Base-by-base conservation (phyloP, 2,888 invertebrate genomes). In the Papilio elwesi region DNA sequence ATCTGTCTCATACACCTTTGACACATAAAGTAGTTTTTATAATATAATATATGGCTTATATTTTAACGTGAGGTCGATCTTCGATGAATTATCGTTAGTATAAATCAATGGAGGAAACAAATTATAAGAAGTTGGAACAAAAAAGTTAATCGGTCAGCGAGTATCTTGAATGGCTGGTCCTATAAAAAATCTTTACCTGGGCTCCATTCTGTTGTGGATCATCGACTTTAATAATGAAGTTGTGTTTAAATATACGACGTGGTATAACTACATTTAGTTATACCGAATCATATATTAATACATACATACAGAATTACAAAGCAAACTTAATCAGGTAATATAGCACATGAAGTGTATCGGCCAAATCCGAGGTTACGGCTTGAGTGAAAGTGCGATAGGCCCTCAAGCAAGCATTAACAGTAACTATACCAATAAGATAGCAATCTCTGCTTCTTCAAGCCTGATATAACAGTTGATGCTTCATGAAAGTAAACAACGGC, bases 121-220 rank as follows among this genome's bases (percentile, higher is more conserved):
- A 72, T 73, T 66, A 73, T 67, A 52, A 26, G 48, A 53, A 67
- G 66, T 52, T 66, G 36, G 51, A 67, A 69, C 66, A 73, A 73
- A 73, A 70, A 73, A 59, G 47, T 70, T 73, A 70, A 73, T 73
- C 73, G 73, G 70, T 66, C 73, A 70, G 66, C 63, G 63, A 70
- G 70, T 62, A 70, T 70, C 48, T 59, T 73, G 73, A 73, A 70
- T 73, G 73, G 73, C 49, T 49, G 36, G 6, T 57, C 15, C 51
- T 48, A 66, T 47, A 85, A 85, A 81, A 76, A 74, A 79, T 77
- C 76, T 86, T 85, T 90, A 91, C 91, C 91, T 90, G 91, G 78
- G 83, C 81, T 82, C 85, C 83, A 85, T 85, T 84, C 83, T 83
- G 85, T 87, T 87, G 87, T 87, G 82, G 78, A 77, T 76, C 76